phyloP scores from a whole-genome alignment of 1,140 invertebrate species.

The Agrilus planipennis region DNA sequence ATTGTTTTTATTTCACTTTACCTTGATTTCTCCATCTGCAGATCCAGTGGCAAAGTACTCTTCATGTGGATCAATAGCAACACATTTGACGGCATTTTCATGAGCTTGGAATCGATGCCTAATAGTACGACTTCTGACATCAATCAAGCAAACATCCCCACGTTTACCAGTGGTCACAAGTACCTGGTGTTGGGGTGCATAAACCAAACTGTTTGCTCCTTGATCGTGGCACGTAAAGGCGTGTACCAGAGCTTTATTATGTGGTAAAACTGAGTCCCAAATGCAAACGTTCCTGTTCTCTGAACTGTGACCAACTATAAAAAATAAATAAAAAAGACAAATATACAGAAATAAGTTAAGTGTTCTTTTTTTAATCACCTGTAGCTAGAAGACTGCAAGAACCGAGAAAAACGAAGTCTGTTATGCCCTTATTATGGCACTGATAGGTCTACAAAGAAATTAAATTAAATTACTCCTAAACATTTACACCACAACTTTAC shows the following conservation, averaged over 20 bases:
- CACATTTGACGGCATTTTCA: slow-evolving; percentile 86
- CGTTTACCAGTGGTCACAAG: slow-evolving; percentile 91
- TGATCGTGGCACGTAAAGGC: slow-evolving; percentile 89
- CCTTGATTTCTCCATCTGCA: slow-evolving; percentile 98
- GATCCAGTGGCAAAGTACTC: slow-evolving; percentile 96
- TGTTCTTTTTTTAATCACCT: too few species aligned
- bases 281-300: too few species aligned
- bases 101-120: slow-evolving; percentile 86
- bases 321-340: not conserved
- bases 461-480: not conserved
- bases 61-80: slow-evolving; percentile 87
- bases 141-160: slow-evolving; percentile 91
- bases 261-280: too few species aligned
- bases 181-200: slow-evolving; percentile 84
- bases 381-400: slow-evolving; percentile 96
- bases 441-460: slow-evolving; percentile 65
- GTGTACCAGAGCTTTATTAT: slow-evolving; percentile 84
- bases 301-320: too few species aligned
- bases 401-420: slow-evolving; percentile 95
- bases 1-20: slow-evolving; percentile 38
- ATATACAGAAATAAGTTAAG: not conserved
- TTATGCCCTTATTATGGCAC: slow-evolving; percentile 94
- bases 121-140: slow-evolving; percentile 77
- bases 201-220: slow-evolving; percentile 76
- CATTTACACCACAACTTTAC: not conserved